Conservation (phyloP, 2,888 invertebrate species). For the Drosophila vallismaia region DNA sequence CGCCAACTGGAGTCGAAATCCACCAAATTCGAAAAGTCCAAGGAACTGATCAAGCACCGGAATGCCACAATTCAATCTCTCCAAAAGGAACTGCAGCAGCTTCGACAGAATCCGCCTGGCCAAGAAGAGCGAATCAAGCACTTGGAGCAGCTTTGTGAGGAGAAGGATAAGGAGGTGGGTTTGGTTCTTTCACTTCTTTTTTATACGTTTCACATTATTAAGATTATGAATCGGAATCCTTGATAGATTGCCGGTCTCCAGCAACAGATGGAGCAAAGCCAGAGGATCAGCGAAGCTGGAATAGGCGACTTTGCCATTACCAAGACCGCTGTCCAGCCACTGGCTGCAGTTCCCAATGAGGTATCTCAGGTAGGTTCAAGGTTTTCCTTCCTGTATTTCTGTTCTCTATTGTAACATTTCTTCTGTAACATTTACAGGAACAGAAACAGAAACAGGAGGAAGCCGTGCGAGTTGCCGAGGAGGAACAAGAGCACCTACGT, state of each 20-base stretch:
- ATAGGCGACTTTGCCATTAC: background rate
- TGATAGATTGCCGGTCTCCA: conserved; percentile 17
- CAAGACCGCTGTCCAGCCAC: background rate
- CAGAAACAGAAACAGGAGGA: conserved; percentile 45
- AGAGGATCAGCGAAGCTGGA: background rate
- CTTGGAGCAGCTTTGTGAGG: conserved; percentile 6
- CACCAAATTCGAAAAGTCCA: conserved; percentile 85
- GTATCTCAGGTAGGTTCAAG: background rate
- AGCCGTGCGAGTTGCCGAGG: conserved; percentile 64
- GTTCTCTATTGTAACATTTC: background rate
- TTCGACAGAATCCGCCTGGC: conserved; percentile 45
- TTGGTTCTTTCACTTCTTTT: no score
- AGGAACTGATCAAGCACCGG: conserved; percentile 85
- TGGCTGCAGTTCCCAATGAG: background rate
- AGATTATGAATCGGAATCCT: background rate
- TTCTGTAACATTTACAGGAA: no score
- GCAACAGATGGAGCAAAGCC: conserved; percentile 14
- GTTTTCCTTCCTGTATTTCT: no score
- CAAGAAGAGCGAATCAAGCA: background rate
- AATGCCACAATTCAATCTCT: conserved; percentile 85
- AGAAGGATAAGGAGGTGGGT: conserved; percentile 20
- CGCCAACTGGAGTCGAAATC: conserved; percentile 85
- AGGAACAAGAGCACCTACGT: conserved; percentile 14
- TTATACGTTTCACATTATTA: no score
- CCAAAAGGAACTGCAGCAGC: conserved; percentile 68